Percentiles rank a stretch among this genome's conserved stretches.
Conservation (phyloP, 2,797 vertebrate genomes). For the Neostethus bicornis region DNA sequence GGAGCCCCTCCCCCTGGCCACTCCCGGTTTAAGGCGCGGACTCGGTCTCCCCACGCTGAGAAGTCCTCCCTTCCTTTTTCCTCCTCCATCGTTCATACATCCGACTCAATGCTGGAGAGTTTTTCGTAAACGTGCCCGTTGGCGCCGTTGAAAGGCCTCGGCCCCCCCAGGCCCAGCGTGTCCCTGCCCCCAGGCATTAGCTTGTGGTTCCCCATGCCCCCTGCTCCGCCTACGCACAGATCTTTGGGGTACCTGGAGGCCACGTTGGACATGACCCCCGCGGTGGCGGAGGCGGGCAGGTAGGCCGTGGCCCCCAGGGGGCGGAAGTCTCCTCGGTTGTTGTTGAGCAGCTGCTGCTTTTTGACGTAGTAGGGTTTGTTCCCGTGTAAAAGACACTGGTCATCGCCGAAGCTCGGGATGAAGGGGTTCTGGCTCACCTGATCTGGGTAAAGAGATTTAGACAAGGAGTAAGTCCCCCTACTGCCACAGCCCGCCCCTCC, state of each 20-base stretch:
- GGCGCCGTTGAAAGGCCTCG: slow-evolving; percentile 87
- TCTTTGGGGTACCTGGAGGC: slow-evolving; percentile 86
- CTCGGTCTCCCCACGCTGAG: slow-evolving; percentile 51
- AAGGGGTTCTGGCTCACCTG: slow-evolving; percentile 99
- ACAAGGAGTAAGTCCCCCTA: slow-evolving; percentile 95
- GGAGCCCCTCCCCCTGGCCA: no score
- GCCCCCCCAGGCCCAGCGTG: slow-evolving; percentile 80
- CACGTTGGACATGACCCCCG: slow-evolving; percentile 92
- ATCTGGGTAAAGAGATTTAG: slow-evolving; percentile 99
- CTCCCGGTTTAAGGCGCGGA: no score
- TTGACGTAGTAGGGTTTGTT: slow-evolving; percentile 99
- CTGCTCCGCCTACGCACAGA: slow-evolving; percentile 75
- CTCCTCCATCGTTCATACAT: slow-evolving; percentile 84
- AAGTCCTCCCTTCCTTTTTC: slow-evolving; percentile 35
- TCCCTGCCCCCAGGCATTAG: slow-evolving; percentile 77
- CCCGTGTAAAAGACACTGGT: slow-evolving; percentile 99
- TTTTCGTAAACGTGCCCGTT: slow-evolving; percentile 99
- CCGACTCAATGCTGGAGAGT: slow-evolving; percentile 99
- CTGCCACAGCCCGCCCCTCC: slow-evolving; percentile 80
- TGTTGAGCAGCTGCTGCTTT: slow-evolving; percentile 88
- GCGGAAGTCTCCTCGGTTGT: slow-evolving; percentile 92
- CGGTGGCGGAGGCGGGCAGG: slow-evolving; percentile 92
- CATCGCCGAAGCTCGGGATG: slow-evolving; percentile 99
- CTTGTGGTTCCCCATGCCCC: slow-evolving; percentile 91
- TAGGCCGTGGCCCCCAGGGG: slow-evolving; percentile 86